A percentile compares a stretch with the other conserved stretches of the same genome.
Conservation (phyloP, 2,797 vertebrate genomes). For the Sandelia bainsii region DNA sequence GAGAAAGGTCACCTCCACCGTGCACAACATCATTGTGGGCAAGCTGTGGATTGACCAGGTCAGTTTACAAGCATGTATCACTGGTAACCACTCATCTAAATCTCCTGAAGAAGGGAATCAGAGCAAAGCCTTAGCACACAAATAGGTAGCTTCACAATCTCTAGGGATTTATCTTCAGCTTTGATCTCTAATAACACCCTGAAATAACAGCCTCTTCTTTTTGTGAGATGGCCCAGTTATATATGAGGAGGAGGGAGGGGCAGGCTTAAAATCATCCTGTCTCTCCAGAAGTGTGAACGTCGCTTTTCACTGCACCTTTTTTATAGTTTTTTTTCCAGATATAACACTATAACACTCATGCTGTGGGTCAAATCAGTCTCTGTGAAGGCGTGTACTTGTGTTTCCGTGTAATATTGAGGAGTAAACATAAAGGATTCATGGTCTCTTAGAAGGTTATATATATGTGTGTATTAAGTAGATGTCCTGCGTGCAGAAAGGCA, state of each 20-base stretch:
- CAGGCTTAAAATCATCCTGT: constrained; percentile 16
- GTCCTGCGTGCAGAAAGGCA: neutral
- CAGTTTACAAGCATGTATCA: constrained; percentile 40
- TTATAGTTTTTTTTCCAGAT: neutral
- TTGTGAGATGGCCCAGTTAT: constrained; percentile 56
- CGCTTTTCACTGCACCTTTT: neutral
- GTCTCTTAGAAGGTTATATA: neutral
- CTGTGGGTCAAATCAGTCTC: too few species aligned
- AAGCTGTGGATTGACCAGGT: constrained; percentile 99
- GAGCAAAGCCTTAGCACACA: constrained; percentile 36
- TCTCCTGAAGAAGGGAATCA: constrained; percentile 36
- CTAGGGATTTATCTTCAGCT: constrained; percentile 54
- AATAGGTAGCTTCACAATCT: constrained; percentile 55
- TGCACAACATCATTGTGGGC: constrained; percentile 99
- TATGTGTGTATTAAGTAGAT: neutral
- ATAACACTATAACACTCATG: neutral
- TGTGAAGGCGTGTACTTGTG: neutral
- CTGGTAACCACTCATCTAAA: constrained; percentile 16
- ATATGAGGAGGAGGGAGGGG: neutral
- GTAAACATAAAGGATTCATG: neutral
- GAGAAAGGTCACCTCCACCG: constrained; percentile 98
- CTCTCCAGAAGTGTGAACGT: neutral
- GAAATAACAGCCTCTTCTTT: constrained; percentile 57
- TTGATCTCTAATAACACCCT: constrained; percentile 67
- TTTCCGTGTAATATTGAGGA: constrained; percentile 5